phyloP scores from a whole-genome alignment of 2,797 vertebrate species.

The Bucorvus abyssinicus region DNA sequence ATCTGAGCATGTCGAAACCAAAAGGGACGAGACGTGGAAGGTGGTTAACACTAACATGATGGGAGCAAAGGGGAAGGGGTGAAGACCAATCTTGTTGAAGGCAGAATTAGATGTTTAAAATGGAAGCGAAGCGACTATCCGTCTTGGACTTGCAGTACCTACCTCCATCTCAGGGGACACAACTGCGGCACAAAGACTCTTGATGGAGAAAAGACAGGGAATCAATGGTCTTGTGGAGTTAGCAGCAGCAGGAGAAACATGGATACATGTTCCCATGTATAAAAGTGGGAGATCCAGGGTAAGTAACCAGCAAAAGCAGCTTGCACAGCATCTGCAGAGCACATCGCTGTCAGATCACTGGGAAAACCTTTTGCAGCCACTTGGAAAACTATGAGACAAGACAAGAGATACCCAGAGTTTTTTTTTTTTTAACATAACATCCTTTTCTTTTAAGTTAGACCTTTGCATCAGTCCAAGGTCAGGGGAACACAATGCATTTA shows the following conservation, averaged over 20 bases:
- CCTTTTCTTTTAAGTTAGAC: not conserved
- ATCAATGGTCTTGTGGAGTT: not conserved
- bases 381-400: not conserved
- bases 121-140: not conserved
- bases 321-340: not conserved
- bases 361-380: not conserved
- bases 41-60: not conserved
- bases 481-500: not conserved
- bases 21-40: slow-evolving; percentile 3
- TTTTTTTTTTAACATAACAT: not conserved
- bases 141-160: not conserved
- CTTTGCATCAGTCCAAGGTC: not conserved
- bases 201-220: not conserved
- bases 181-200: rapidly evolving
- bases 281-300: not conserved
- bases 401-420: not conserved
- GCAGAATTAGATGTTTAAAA: not conserved
- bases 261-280: not conserved
- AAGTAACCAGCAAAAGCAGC: not conserved
- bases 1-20: slow-evolving; percentile 56
- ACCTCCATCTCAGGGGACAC: not conserved
- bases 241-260: not conserved
- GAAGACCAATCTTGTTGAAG: not conserved
- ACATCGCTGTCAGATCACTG: not conserved
- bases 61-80: slow-evolving; percentile 18